These are phyloP conservation scores for Lagorchestes hirsutus DNA, from an alignment of 2,797 vertebrate species.

Conservation along the genomic window DNA sequence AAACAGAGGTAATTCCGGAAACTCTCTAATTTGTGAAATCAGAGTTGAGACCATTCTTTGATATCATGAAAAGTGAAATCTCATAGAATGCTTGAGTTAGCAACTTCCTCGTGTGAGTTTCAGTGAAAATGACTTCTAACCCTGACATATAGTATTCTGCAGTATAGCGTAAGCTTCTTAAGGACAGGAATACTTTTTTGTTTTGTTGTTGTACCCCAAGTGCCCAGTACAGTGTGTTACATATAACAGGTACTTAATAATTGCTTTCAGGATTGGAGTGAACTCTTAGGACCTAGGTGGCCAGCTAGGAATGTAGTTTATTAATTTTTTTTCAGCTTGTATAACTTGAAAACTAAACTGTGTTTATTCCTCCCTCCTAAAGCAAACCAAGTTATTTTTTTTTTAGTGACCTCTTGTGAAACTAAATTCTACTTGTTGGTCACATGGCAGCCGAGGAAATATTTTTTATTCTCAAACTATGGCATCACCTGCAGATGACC, in stretches of 20 bases:
- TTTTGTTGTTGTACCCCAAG: not conserved
- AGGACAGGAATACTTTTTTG: not conserved
- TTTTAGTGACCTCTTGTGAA: slow-evolving; percentile 37
- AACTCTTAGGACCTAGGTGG: slow-evolving; percentile 14
- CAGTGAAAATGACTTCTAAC: slow-evolving; percentile 12
- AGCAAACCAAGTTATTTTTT: slow-evolving; percentile 12
- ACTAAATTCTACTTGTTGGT: not conserved
- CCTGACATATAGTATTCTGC: not conserved
- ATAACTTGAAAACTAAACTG: slow-evolving; percentile 27
- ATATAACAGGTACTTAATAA: not conserved
- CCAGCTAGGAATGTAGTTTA: not conserved
- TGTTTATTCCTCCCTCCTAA: not conserved
- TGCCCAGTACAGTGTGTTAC: not conserved
- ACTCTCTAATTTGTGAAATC: not conserved
- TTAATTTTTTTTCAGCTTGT: slow-evolving; percentile 22
- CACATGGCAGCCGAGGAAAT: not conserved
- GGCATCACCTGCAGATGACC: not conserved
- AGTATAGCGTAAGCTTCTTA: not conserved
- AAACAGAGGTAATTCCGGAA: not conserved
- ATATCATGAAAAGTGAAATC: slow-evolving; percentile 32
- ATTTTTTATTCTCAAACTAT: not conserved
- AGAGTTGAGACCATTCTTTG: not conserved
- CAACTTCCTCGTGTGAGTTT: not conserved
- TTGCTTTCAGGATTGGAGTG: not conserved
- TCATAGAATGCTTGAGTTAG: slow-evolving; percentile 14